Evolutionary conservation across 1,140 invertebrate genomes (phyloP).

Genomic region (Drosophila albomicans): DNA sequence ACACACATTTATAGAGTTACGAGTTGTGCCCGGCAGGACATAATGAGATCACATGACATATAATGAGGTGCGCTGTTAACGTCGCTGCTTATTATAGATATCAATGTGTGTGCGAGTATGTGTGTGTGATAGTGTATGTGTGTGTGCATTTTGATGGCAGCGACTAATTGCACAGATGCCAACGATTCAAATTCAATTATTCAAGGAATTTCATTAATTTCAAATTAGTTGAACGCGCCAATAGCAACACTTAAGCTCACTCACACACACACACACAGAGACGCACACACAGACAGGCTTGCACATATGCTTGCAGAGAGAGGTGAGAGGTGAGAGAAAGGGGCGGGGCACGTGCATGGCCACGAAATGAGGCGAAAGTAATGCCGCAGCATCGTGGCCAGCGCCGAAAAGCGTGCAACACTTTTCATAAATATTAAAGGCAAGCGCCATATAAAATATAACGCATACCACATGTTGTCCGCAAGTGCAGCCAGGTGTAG

Average conservation of each 20-base stretch:
- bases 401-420: constrained; percentile 43
- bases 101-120: not conserved
- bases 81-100: constrained; percentile 44
- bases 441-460: constrained; percentile 62
- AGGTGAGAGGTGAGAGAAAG: not conserved
- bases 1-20: constrained; percentile 24
- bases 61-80: constrained; percentile 72
- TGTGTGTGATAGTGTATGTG: constrained; percentile 33
- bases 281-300: constrained; percentile 4
- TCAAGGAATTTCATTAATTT: constrained; percentile 83
- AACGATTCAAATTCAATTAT: constrained; percentile 82
- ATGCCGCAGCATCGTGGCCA: constrained; percentile 40
- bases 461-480: constrained; percentile 67
- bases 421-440: constrained; percentile 67
- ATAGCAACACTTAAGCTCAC: constrained; percentile 65
- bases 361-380: constrained; percentile 42
- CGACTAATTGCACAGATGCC: constrained; percentile 71
- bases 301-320: not conserved
- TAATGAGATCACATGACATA: constrained; percentile 82
- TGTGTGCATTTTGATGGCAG: constrained; percentile 60
- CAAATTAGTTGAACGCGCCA: constrained; percentile 81
- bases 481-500: constrained; percentile 50
- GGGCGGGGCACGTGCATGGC: constrained; percentile 30
- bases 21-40: constrained; percentile 35
- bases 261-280: constrained; percentile 1